Base-by-base conservation (phyloP, 2,797 vertebrate species). In the Tolypeutes matacus region DNA sequence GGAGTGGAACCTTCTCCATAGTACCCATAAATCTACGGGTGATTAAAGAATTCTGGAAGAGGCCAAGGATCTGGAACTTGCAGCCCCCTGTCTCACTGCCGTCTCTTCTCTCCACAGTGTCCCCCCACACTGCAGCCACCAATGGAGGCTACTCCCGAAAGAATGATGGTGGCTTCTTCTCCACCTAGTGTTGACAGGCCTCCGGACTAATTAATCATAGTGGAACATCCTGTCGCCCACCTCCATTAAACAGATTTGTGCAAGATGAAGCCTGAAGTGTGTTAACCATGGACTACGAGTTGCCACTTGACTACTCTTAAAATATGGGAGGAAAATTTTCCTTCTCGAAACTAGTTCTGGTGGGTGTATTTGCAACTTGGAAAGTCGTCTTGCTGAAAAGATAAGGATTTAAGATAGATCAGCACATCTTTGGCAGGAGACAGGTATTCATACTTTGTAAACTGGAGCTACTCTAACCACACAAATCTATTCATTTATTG, bases 71-170 rank as follows among this genome's bases (percentile, higher is more conserved):
- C 65, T 93, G 75, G 83, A 86, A 76, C 42, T 77, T 56, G 91
- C n/a, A 86, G 27, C 69, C 65, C 20, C 46, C 23, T 21, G 42
- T 29, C 11, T 80, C 1, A 76, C 27, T 51, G 46, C 46, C 11
- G 93, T 84, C 67, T 96, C 83, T 87, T 94, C 70, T 95, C 83
- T 88, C 76, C 72, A 15, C 86, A 99, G 98, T 98, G 90, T 98
- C 98, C 73, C 98, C 98, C 82, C 99, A 99, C 90, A 98, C 98
- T 31, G 97, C 97, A 15, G 98, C 98, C 80, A 97, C 98, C 58
- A 98, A 98, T 90, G 94, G 97, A 62, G 98, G 98, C 49, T 98
- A 98, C 94, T 98, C 98, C 49, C 98, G 99, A 29, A 99, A 99
- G 95, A 98, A 97, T 0, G 98, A 98, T 3, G 98, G 98, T 58